phyloP scores from a whole-genome alignment of 2,113 vertebrate species.

The Mormyrus lacerda region DNA sequence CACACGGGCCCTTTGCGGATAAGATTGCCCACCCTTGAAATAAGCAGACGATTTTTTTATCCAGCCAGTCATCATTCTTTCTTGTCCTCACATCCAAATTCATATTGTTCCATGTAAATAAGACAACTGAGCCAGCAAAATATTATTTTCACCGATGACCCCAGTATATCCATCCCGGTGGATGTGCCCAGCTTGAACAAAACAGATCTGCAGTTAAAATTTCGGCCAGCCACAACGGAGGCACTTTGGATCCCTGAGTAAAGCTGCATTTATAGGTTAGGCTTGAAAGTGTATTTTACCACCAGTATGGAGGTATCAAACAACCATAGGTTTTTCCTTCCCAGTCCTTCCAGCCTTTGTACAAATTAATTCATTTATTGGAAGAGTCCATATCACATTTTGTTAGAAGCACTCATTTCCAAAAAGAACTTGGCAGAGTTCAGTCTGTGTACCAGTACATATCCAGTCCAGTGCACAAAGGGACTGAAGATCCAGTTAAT shows the following conservation, averaged over 20 bases:
- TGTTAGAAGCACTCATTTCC: not conserved
- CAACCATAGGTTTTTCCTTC: not conserved
- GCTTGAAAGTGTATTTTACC: not conserved
- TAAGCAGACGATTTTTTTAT: not conserved
- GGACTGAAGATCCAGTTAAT: not conserved
- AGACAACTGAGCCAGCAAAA: not conserved
- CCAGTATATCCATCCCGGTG: not conserved
- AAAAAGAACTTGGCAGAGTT: not conserved
- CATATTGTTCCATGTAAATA: not conserved
- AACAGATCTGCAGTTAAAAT: not conserved
- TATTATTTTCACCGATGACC: not conserved
- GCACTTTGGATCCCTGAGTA: not conserved
- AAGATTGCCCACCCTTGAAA: not conserved
- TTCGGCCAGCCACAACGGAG: not conserved
- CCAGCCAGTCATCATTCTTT: not conserved
- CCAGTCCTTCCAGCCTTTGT: not conserved
- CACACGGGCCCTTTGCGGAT: not conserved
- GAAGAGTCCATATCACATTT: not conserved
- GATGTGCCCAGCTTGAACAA: not conserved
- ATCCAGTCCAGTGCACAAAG: not conserved
- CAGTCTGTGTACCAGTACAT: not conserved
- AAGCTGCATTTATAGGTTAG: not conserved
- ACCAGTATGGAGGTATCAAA: not conserved
- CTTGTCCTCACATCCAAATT: not conserved
- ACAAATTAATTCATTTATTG: not conserved